phyloP scores from a whole-genome alignment of 2,113 vertebrate genomes.

The Brachirus orientalis region DNA sequence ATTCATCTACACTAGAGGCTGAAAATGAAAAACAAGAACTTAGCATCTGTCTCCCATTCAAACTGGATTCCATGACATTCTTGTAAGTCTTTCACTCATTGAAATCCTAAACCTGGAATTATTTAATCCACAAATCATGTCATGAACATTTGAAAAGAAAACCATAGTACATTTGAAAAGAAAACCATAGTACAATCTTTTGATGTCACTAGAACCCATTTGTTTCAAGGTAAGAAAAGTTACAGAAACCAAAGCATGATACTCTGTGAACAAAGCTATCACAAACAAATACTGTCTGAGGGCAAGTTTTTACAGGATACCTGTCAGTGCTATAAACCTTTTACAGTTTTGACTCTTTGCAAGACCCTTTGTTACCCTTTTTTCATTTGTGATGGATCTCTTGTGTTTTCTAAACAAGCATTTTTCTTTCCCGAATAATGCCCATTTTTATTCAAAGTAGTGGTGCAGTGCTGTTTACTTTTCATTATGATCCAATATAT shows the following conservation, averaged over 20 bases:
- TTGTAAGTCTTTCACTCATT: constrained; percentile 29
- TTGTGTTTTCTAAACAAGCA: constrained; percentile 5
- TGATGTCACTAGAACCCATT: neutral
- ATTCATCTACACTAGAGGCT: constrained; percentile 35
- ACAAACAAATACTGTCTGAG: neutral
- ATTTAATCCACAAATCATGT: constrained; percentile 35
- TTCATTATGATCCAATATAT: constrained; percentile 24
- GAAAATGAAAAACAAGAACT: constrained; percentile 48
- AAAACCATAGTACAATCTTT: neutral
- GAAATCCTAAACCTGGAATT: constrained; percentile 29
- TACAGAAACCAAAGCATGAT: constrained; percentile 1
- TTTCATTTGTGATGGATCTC: constrained; percentile 13
- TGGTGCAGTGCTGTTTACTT: constrained; percentile 14
- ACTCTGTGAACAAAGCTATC: too few species aligned
- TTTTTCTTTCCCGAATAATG: constrained; percentile 1
- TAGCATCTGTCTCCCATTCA: constrained; percentile 16
- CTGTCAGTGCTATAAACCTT: neutral
- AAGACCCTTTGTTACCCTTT: too few species aligned
- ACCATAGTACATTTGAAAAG: constrained; percentile 8
- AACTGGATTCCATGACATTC: constrained; percentile 12
- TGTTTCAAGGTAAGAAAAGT: neutral
- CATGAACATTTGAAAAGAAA: constrained; percentile 10
- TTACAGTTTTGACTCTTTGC: too few species aligned
- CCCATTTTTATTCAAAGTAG: neutral
- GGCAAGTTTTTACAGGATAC: too few species aligned